phyloP scores from a whole-genome alignment of 2,113 vertebrate genomes.

The Vidua chalybeata region DNA sequence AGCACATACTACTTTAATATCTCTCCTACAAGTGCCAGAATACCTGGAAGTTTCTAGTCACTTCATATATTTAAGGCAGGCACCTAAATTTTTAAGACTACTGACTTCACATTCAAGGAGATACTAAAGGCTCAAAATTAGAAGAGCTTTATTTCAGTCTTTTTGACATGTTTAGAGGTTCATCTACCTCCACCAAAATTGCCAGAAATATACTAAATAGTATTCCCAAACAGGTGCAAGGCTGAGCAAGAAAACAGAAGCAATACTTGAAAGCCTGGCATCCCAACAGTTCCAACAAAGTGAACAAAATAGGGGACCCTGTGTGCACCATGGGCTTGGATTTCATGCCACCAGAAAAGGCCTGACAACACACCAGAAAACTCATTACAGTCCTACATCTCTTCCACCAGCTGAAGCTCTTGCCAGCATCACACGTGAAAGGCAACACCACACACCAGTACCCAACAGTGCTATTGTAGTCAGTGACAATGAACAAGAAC shows the following conservation, averaged over 20 bases:
- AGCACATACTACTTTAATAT: neutral
- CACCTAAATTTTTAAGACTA: neutral
- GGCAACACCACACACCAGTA: neutral
- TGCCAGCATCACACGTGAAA: neutral
- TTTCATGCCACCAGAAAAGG: neutral
- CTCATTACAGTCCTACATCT: neutral
- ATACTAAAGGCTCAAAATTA: neutral
- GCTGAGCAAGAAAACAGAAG: neutral
- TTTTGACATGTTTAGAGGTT: neutral
- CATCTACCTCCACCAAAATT: neutral
- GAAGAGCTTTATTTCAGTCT: neutral
- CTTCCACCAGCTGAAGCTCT: neutral
- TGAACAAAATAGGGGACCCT: fast-evolving
- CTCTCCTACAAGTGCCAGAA: neutral
- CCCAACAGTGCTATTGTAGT: neutral
- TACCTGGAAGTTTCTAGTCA: neutral
- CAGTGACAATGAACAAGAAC: neutral
- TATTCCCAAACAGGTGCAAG: neutral
- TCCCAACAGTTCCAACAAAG: neutral
- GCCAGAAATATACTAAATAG: fast-evolving
- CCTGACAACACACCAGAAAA: neutral
- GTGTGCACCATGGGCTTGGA: neutral
- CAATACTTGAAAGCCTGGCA: neutral
- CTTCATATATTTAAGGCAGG: neutral
- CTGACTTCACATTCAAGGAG: neutral